Evolutionary conservation across 2,797 vertebrate species (phyloP).

Genomic region (Bradypodion ventrale): DNA sequence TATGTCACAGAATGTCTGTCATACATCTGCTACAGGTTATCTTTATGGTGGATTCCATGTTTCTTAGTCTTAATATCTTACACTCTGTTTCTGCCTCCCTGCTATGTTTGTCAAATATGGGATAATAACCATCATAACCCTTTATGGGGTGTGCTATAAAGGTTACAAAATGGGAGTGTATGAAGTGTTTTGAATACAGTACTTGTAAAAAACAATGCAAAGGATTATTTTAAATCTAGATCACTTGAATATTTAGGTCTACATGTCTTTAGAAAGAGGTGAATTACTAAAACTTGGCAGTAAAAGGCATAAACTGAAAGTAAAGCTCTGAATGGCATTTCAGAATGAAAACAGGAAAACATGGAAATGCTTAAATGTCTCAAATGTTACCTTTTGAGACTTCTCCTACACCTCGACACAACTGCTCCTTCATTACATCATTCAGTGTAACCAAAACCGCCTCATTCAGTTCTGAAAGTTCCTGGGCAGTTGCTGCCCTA

Average conservation of each 20-base stretch:
- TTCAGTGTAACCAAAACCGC: constrained; percentile 86
- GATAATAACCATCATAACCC: no score
- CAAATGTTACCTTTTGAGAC: constrained; percentile 75
- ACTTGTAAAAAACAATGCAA: neutral
- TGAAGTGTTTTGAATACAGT: neutral
- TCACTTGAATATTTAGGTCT: neutral
- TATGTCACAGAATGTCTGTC: neutral
- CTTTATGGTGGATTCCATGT: no score
- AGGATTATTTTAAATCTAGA: neutral
- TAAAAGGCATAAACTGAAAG: no score
- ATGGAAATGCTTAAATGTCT: neutral
- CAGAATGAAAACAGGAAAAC: neutral
- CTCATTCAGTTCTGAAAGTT: constrained; percentile 89
- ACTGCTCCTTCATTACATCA: constrained; percentile 82
- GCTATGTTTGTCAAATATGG: no score
- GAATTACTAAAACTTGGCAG: no score
- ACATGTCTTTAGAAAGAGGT: no score
- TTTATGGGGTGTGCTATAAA: no score
- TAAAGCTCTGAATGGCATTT: no score
- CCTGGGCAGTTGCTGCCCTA: constrained; percentile 76
- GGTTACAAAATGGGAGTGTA: no score
- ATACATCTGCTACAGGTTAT: neutral
- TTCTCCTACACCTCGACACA: constrained; percentile 75
- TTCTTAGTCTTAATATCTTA: no score
- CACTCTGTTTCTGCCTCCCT: no score